Percentiles rank a stretch among this genome's conserved stretches.
Evolutionary conservation across 2,888 invertebrate species (phyloP).

Genomic region (Melanargia galathea): DNA sequence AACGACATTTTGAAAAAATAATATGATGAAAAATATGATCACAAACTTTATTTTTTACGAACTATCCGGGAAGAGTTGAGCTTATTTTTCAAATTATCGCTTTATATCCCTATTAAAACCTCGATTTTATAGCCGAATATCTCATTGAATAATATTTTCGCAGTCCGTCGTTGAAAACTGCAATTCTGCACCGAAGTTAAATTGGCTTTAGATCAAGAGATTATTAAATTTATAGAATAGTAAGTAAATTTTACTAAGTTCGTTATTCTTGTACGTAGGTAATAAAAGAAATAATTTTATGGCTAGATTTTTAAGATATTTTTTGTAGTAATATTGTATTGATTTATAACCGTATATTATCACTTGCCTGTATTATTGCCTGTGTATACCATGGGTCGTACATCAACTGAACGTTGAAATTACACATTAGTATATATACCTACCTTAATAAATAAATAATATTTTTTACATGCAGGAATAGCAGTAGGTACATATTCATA

Average conservation of each 20-base stretch:
- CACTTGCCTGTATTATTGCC: no score
- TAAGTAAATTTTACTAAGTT: slow-evolving; percentile 18
- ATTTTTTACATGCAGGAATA: no score
- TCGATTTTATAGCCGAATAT: slow-evolving; percentile 24
- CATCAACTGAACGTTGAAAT: no score
- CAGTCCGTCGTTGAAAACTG: slow-evolving; percentile 32
- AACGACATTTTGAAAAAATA: no score
- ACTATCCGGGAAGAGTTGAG: slow-evolving; percentile 1
- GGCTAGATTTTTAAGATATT: not conserved
- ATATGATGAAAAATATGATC: not conserved
- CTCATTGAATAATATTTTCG: slow-evolving; percentile 31
- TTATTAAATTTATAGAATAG: slow-evolving; percentile 28
- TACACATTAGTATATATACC: no score
- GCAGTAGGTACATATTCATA: no score
- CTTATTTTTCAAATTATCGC: slow-evolving; percentile 7
- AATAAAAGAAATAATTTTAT: slow-evolving; percentile 5
- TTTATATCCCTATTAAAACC: slow-evolving; percentile 9
- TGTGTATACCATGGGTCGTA: no score
- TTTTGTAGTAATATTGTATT: no score
- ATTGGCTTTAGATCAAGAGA: slow-evolving; percentile 37
- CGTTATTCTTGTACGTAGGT: not conserved
- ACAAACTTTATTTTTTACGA: not conserved
- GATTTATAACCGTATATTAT: no score
- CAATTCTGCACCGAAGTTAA: slow-evolving; percentile 33
- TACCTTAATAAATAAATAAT: no score